Conservation (phyloP, 2,797 vertebrate species). For the Phyllotis vaccarum region DNA sequence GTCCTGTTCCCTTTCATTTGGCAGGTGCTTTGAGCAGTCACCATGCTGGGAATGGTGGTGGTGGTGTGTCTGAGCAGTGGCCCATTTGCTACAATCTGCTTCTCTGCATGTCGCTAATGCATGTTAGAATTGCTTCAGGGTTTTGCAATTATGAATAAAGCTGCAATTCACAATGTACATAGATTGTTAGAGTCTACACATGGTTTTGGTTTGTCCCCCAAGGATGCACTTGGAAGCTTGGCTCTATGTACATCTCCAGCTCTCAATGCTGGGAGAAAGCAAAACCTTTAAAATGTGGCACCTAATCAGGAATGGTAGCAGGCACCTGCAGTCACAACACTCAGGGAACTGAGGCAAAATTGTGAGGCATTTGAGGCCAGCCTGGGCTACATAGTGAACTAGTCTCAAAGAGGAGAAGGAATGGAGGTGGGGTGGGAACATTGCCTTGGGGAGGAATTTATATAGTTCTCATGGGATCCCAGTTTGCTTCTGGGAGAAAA, state of each 20-base stretch:
- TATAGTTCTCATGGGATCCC: neutral
- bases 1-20: neutral
- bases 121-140: neutral
- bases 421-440: too few species aligned
- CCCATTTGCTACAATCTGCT: neutral
- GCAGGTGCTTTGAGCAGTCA: neutral
- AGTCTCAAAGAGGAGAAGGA: neutral
- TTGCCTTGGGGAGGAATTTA: neutral
- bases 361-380: neutral
- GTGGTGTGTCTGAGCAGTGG: neutral
- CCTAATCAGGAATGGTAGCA: neutral
- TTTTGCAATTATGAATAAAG: neutral
- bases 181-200: too few species aligned
- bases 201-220: neutral
- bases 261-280: neutral
- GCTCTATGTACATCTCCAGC: neutral
- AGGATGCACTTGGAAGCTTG: neutral
- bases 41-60: neutral
- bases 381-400: neutral
- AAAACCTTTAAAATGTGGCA: neutral
- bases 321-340: too few species aligned
- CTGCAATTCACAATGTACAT: neutral
- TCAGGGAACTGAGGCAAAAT: neutral
- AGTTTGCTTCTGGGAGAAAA: neutral
- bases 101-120: neutral